Percentiles rank a stretch among this genome's conserved stretches.
Evolutionary conservation across 2,113 vertebrate genomes (phyloP).

Genomic region (Centrocercus urophasianus): DNA sequence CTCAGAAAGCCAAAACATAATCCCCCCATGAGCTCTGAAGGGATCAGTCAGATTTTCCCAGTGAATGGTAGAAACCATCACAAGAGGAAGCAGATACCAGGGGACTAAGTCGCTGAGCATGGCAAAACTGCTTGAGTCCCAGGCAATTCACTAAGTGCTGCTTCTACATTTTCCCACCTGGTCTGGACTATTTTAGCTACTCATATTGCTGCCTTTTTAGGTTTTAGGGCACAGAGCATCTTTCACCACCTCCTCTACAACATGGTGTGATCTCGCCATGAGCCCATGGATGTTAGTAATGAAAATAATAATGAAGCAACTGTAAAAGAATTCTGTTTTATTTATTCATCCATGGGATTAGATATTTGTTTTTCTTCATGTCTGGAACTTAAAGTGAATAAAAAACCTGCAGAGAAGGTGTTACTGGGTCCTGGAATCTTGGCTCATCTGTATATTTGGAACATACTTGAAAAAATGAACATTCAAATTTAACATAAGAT

Average conservation of each 20-base stretch:
- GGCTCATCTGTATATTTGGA: background rate
- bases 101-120: background rate
- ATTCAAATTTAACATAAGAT: background rate
- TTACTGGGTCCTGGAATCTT: background rate
- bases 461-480: background rate
- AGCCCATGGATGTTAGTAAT: background rate
- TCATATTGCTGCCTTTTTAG: background rate
- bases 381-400: background rate
- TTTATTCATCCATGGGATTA: background rate
- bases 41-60: background rate
- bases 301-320: background rate
- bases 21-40: background rate
- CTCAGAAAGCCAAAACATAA: background rate
- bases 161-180: background rate
- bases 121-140: background rate
- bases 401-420: background rate
- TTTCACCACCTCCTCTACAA: background rate
- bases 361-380: background rate
- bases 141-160: background rate
- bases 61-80: background rate
- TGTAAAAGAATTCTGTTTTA: background rate
- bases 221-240: background rate
- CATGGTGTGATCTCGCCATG: background rate
- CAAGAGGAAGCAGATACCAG: background rate
- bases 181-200: background rate